Conservation (phyloP, 2,888 invertebrate genomes). For the Pseudococcus viburni region DNA sequence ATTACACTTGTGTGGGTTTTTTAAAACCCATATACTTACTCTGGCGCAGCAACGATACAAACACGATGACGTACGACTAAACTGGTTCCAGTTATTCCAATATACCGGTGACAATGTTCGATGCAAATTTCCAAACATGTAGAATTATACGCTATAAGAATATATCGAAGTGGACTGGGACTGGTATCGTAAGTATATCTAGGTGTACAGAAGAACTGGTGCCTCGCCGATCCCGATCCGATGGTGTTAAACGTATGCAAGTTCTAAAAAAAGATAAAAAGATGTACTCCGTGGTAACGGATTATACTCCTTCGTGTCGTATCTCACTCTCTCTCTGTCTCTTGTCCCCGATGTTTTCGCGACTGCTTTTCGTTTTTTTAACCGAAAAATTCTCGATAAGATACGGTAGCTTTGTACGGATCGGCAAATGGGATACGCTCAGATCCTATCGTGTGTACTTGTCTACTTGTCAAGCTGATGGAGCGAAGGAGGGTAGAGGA, state of each 20-base stretch:
- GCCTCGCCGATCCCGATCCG: too few relatives aligned
- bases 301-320: not conserved
- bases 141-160: not conserved
- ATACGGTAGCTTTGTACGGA: not conserved
- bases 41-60: not conserved
- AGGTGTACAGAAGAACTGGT: not conserved
- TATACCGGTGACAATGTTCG: conserved; percentile 22
- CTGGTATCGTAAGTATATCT: not conserved
- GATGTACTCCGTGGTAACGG: not conserved
- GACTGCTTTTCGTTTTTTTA: not conserved
- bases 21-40: conserved; percentile 8
- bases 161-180: not conserved
- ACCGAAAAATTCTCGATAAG: not conserved
- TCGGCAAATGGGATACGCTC: not conserved
- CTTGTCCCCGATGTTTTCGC: not conserved
- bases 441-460: not conserved
- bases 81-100: conserved; percentile 30
- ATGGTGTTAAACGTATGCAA: not conserved
- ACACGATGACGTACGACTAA: not conserved
- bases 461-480: not conserved
- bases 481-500: not conserved
- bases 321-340: not conserved
- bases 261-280: not conserved
- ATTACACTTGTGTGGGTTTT: conserved; percentile 20
- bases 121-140: conserved; percentile 39